Base-by-base conservation (phyloP, 2,113 vertebrate species). In the Crotalus viridis region DNA sequence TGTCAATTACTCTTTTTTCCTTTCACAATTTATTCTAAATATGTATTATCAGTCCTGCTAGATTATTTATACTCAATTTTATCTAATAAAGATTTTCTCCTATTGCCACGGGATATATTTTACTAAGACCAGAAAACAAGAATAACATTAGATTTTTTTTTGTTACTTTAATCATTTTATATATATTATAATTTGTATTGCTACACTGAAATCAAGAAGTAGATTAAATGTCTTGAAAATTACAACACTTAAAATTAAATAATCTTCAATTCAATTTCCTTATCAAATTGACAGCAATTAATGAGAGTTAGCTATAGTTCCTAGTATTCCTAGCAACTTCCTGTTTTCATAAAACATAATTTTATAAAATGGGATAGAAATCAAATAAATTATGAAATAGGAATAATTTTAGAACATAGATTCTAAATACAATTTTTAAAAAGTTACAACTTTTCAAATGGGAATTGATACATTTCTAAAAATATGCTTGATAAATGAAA, bases 1-100 rank as follows among this genome's bases (percentile, higher is more conserved):
- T 4, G 93, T 95, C 95, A 97, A 22, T 89, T 88, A 8, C 94
- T 86, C 6, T 59, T 17, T 81, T 81, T 94, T 93, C n/a, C 5
- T 24, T 22, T 26, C 26, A 56, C 52, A 2, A 46, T 69, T 93
- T 91, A 94, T 93, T 89, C 91, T n/a, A 92, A 95, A 89, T 55
- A 87, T 19, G 28, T 89, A 87, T 91, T 94, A 89, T 89, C 86
- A 88, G 85, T 69, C 93, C 93, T 56, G 28, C 74, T 93, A 88
- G 94, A 86, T 88, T 94, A 92, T 92, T 90, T 93, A 94, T 74
- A 91, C 91, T 54, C 56, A 0, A 0, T 91, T 95, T 89, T 54
- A 43, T 1, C 15, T 92, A 56, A 94, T 92, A 64, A 85, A 21
- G 26, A 54, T 26, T 15, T 51, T 91, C 89, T 92, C 86, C 54